Base-by-base conservation (phyloP, 2,888 invertebrate species). In the Reticulitermes lucifugus region DNA sequence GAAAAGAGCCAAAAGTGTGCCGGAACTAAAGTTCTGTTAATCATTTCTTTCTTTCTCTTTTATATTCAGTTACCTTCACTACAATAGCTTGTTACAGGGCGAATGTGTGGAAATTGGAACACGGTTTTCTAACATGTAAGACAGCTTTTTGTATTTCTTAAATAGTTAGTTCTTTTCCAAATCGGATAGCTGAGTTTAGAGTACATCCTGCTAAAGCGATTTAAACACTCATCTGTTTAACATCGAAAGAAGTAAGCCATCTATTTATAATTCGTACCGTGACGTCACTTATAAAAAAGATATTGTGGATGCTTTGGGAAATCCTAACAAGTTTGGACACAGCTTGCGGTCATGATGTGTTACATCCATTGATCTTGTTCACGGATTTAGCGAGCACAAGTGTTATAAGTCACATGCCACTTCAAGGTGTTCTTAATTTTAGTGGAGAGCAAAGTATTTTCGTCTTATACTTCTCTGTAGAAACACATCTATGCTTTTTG, bases 41-140 rank as follows among this genome's bases (percentile, higher is more conserved):
- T 41, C 6, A 41, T 35, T 6, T 35, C 73, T 35, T 73, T 73
- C 73, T 18, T 71, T 18, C 14, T 10, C 12, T 41, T 73, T 73
- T 18, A 2, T 73, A 18, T 29, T 65, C 65, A n/a, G 65, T 14
- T 25, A 65, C 65, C 6, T 65, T 14, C 65, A 65, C 22, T 7
- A 73, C 73, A 73, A 73, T 73, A 21, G 35, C 41, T 73, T 73
- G 41, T 73, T 73, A 18, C 35, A 41, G 7, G 35, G 41, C 7
- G 14, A 41, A 29, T 29, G 73, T 73, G 73, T 73, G 73, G 73
- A 73, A 73, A 73, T 41, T 73, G 73, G 73, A 41, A 41, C 73
- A 73, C 73, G 2, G 41, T 18, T 3, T 10, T 41, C 41, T 41
- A 10, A 25, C 25, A 65, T n/a, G 25, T 65, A 25, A n/a, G 2